Evolutionary conservation across 2,113 vertebrate species (phyloP), one percentile per base, ranked within the genome.

Genomic region (Mesitornis unicolor): DNA sequence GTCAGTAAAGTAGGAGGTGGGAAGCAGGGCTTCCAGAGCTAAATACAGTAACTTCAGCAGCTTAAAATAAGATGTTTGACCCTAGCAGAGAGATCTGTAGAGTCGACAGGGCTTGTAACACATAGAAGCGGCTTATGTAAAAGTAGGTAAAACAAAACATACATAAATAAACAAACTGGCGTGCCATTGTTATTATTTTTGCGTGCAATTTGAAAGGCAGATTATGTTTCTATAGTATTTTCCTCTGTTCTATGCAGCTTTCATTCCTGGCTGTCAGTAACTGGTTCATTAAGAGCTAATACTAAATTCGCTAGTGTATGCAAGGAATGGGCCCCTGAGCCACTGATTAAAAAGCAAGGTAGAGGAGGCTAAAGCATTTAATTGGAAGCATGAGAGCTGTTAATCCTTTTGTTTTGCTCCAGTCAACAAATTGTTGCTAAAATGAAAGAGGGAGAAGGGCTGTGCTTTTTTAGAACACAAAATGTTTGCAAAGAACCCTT

Each of bases 261-360:
- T 90, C 69, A 6, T 91, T 96, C 79, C 74, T 82, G 87, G 36
- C 78, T 96, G 60, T 94, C 94, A 84, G 94, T 96, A 97, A 60
- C 57, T 87, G 64, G 47, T 90, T 97, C 96, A 96, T 98, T 97
- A 97, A 96, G 54, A 95, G 77, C 74, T 97, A 97, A 96, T 98
- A 95, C 76, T 97, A 96, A 93, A 95, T 95, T 97, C 3, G 0
- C 53, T 92, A 69, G 77, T 88, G 82, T 93, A 87, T 90, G 87
- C 51, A 94, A 81, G 71, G 43, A 82, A 83, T 67, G 31, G 60
- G 15, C 26, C 57, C 92, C 71, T 31, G 29, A 75, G 91, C 76
- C 91, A 74, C 89, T 97, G 93, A 96, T 96, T 97, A 97, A 97
- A 95, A 97, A 89, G 29, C 65, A 93, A 90, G 75, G 79, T 95